phyloP scores from a whole-genome alignment of 2,113 vertebrate species.

The Psilopogon haemacephalus region DNA sequence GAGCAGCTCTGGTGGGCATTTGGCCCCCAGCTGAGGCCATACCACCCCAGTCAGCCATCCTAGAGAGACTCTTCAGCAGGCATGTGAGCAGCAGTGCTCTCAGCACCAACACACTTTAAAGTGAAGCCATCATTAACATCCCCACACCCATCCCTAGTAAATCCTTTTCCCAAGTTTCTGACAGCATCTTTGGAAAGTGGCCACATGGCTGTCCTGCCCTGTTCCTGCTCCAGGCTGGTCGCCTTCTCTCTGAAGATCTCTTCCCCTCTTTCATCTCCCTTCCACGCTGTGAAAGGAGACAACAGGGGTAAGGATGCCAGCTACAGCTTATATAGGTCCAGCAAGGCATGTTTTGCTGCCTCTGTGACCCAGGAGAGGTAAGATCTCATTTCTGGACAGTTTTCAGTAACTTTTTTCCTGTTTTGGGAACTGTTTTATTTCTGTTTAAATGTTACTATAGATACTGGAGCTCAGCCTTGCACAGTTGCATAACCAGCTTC shows the following conservation, averaged over 20 bases:
- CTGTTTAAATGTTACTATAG: slow-evolving; percentile 65
- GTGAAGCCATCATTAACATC: neutral
- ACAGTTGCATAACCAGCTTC: slow-evolving; percentile 19
- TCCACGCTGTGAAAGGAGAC: neutral
- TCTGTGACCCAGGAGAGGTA: neutral
- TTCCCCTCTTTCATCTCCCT: neutral
- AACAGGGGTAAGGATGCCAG: neutral
- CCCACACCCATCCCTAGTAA: neutral
- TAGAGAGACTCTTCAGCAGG: neutral
- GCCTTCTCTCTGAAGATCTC: neutral
- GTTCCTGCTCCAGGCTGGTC: neutral
- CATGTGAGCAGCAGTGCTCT: neutral
- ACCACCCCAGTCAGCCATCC: too few relatives aligned
- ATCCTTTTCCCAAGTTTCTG: neutral
- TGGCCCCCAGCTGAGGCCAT: too few relatives aligned
- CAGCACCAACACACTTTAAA: neutral
- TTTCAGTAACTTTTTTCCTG: slow-evolving; percentile 52
- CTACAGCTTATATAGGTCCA: neutral
- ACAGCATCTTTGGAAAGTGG: neutral
- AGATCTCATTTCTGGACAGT: slow-evolving; percentile 24
- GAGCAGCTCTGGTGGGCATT: too few relatives aligned
- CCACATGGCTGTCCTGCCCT: neutral
- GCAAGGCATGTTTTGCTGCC: neutral
- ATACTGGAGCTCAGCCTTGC: slow-evolving; percentile 29
- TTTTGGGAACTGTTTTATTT: slow-evolving; percentile 52